Evolutionary conservation across 1,140 invertebrate species (phyloP), one percentile per base, ranked within the genome.

Genomic region (Chrysoperla carnea): DNA sequence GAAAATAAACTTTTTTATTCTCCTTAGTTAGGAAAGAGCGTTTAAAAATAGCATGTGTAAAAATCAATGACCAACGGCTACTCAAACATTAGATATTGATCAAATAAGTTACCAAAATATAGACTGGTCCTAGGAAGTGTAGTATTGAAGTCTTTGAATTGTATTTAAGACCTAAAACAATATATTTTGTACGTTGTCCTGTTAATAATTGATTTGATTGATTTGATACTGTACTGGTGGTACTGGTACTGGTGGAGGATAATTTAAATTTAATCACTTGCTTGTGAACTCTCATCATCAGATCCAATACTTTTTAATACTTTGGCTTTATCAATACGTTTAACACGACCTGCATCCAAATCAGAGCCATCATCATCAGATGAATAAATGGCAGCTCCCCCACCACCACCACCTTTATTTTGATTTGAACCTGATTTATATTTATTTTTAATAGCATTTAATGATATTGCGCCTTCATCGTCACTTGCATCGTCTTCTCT

Each of bases 381-480:
- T 1, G 88, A 91, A 65, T 94, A 94, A 58, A 93, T 92, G 40
- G 78, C 78, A 1, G 74, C 72, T 11, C 73, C 73, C 35, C 29
- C 8, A 47, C 23, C 28, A 11, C 33, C 46, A 36, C 37, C 40
- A 14, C 8, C 14, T 14, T 46, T 37, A 12, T 44, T 14, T 70
- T 64, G 44, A 56, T 49, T 49, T 52, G 39, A 50, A 48, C 68
- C 66, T 45, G 73, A 75, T 58, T 96, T 96, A 61, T 89, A 93
- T 57, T 88, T 83, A 62, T 88, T 94, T 62, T 97, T 96, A 52
- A 96, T 95, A 29, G 90, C 90, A 45, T 84, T 76, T 2, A 97
- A 62, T 6, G 90, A 94, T 51, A 95, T 90, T 9, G 77, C 82
- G 46, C 84, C 85, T 53, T 92, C 88, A 52, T 92, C 86, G 43